phyloP scores from a whole-genome alignment of 2,797 vertebrate species.

The Thripadectes ignobilis region DNA sequence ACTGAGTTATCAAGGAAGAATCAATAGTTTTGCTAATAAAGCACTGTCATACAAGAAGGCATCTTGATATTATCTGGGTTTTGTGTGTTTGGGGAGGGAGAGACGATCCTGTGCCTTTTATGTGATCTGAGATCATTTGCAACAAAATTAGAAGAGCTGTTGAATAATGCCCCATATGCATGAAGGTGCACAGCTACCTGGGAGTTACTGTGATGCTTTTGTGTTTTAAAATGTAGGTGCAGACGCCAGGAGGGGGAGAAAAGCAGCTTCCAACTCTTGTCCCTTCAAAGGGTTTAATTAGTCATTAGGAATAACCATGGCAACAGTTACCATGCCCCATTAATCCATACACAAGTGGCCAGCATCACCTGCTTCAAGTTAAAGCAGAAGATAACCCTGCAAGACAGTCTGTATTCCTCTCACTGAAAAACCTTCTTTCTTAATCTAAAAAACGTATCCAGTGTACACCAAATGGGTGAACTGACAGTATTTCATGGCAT shows the following conservation, averaged over 20 bases:
- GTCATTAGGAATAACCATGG: conserved; percentile 4
- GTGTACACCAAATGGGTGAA: background rate
- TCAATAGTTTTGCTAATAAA: background rate
- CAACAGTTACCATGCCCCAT: background rate
- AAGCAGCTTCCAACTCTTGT: background rate
- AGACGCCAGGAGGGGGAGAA: background rate
- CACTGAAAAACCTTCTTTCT: background rate
- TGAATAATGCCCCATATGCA: background rate
- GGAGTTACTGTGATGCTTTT: background rate
- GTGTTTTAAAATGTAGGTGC: background rate
- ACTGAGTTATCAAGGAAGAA: background rate
- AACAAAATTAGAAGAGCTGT: background rate
- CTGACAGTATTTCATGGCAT: background rate
- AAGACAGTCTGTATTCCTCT: background rate
- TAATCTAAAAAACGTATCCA: background rate
- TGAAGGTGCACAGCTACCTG: background rate
- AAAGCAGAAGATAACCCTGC: background rate
- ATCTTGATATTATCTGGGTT: background rate
- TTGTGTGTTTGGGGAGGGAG: background rate
- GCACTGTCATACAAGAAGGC: background rate
- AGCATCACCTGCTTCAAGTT: background rate
- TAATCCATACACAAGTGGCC: background rate
- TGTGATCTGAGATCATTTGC: background rate
- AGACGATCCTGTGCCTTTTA: background rate
- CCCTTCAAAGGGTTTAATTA: background rate